Conservation (phyloP, 2,113 vertebrate species). For the Labeo catla region DNA sequence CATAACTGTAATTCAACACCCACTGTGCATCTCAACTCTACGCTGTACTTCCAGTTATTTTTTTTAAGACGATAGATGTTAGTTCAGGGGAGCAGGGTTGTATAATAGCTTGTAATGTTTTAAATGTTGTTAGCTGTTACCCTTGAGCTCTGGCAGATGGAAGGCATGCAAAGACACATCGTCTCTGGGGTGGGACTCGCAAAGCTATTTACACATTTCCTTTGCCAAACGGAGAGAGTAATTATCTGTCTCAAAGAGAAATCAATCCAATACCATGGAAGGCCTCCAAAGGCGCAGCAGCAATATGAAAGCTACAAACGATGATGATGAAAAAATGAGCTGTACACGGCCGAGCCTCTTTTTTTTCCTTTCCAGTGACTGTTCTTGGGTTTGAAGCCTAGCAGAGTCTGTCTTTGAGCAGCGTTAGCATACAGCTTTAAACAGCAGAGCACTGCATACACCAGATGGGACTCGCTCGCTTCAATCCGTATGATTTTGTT, state of each 20-base stretch:
- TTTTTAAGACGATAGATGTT: slow-evolving; percentile 24
- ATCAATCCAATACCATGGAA: slow-evolving; percentile 66
- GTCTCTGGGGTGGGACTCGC: slow-evolving; percentile 57
- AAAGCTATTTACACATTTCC: slow-evolving; percentile 63
- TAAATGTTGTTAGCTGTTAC: slow-evolving; percentile 40
- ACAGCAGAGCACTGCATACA: background rate
- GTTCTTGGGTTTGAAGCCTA: background rate
- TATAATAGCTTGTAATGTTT: slow-evolving; percentile 36
- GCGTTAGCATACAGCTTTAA: background rate
- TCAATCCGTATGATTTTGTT: background rate
- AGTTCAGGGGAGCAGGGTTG: slow-evolving; percentile 3
- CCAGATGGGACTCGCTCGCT: background rate
- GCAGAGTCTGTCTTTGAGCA: slow-evolving; percentile 17
- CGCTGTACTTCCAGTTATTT: background rate
- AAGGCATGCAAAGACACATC: slow-evolving; percentile 47
- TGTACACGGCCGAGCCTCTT: slow-evolving; percentile 6
- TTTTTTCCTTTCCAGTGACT: background rate
- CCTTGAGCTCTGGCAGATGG: slow-evolving; percentile 29
- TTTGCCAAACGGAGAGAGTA: slow-evolving; percentile 59
- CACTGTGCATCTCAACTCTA: background rate
- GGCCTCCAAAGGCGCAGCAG: slow-evolving; percentile 57
- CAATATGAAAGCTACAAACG: slow-evolving; percentile 37
- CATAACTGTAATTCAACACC: slow-evolving; percentile 24
- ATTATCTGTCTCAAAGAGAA: slow-evolving; percentile 69
- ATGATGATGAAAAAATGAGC: slow-evolving; percentile 42